phyloP scores from a whole-genome alignment of 1,140 invertebrate genomes.

The Drosophila tropicalis region DNA sequence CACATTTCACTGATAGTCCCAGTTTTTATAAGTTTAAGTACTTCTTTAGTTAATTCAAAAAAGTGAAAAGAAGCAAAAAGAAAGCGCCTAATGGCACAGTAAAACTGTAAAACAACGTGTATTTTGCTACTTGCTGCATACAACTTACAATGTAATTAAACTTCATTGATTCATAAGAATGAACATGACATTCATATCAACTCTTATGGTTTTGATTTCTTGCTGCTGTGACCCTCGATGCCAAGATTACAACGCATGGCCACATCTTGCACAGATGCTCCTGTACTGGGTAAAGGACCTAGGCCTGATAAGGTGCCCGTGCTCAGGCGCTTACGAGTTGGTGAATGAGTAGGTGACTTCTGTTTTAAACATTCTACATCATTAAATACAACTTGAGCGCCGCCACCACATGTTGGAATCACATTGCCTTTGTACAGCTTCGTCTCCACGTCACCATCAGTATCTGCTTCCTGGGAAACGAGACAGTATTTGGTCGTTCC shows the following conservation, averaged over 20 bases:
- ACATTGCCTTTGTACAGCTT: constrained; percentile 97
- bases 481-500: constrained; percentile 95
- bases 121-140: constrained; percentile 24
- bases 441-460: constrained; percentile 95
- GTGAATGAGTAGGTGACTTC: constrained; percentile 87
- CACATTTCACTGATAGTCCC: neutral
- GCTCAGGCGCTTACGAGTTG: constrained; percentile 75
- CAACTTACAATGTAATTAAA: constrained; percentile 14
- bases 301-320: constrained; percentile 63
- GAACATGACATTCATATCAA: neutral
- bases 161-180: constrained; percentile 9
- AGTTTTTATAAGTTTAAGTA: neutral
- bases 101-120: neutral
- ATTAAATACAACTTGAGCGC: constrained; percentile 97
- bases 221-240: constrained; percentile 79
- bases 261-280: constrained; percentile 65
- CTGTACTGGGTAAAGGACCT: constrained; percentile 54
- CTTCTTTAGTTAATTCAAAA: neutral
- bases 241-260: constrained; percentile 76
- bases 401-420: constrained; percentile 95
- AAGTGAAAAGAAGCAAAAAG: neutral
- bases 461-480: constrained; percentile 95
- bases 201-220: constrained; percentile 72
- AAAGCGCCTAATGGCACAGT: neutral
- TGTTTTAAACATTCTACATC: constrained; percentile 97